Evolutionary conservation across 2,888 invertebrate species (phyloP), one percentile per base, ranked within the genome.

Genomic region (Pomacea canaliculata): DNA sequence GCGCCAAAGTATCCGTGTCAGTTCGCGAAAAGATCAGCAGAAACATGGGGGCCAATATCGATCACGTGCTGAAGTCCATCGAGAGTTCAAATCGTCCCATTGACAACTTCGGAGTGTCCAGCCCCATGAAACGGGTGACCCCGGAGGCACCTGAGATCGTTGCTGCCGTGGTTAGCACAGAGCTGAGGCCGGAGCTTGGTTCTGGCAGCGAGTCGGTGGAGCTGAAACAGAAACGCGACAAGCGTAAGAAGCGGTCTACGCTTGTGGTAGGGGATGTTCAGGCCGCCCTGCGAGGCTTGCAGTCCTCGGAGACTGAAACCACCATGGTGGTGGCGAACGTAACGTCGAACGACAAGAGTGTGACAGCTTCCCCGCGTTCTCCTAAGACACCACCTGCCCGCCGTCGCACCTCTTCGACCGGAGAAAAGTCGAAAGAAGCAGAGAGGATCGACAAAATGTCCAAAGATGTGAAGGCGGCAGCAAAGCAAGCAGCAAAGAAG

Each of bases 51-150:
- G 85, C 84, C 48, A 86, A 88, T 67, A 86, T 89, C 59, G 89
- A 89, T 71, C 80, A 85, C 67, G 84, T 88, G 23, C 83, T 89
- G 16, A 86, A 87, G 78, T 83, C 83, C 37, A 88, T 89, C 23
- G 88, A 89, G 76, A 86, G 85, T 68, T 84, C 85, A 7, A 87
- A 87, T 49, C 83, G 84, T 66, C 82, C 84, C 72, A 87, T 87
- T 72, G 84, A 87, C 48, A 82, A 83, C 49, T 78, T 81, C 70
- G 79, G 81, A 62, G 80, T 81, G 16, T 70, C 78, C 46, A 71
- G 78, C 18, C 81, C 81, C 13, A 80, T 80, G 51, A 76, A 79
- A 56, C 77, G 79, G n/a, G 74, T 73, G n/a, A 67, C 76, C 13
- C 75, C 76, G 12, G 68, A 59, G 16, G 56, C 70, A 0, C 49